Evolutionary conservation across 2,113 vertebrate genomes (phyloP), one percentile per base, ranked within the genome.

Genomic region (Pseudopodoces humilis): DNA sequence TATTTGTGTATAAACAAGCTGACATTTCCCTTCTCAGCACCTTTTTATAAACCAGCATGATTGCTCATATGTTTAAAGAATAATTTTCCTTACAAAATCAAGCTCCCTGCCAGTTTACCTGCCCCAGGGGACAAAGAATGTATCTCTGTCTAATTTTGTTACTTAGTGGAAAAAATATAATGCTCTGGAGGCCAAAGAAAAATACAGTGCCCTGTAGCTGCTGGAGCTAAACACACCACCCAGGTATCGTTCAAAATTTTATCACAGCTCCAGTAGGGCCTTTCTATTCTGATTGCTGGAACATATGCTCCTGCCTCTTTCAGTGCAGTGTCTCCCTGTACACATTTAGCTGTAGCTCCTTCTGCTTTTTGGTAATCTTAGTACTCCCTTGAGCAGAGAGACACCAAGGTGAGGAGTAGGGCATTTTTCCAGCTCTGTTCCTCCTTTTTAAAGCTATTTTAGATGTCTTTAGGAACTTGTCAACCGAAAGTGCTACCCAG

Each of bases 291-390:
- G 82, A 69, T 81, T 87, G 86, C 49, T 91, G 84, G 70, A 94
- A 81, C 89, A 92, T 80, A 88, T 77, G 90, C 71, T 95, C 27
- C 90, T 92, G 67, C 78, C 44, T 93, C 59, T 77, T 79, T 77
- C 39, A 27, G 30, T 67, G 72, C 82, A 44, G 63, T 94, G 90
- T 95, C 90, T 91, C 93, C 91, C 84, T 92, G 70, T 49, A 85
- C 89, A 39, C 82, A 88, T 95, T 94, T 88, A 93, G 75, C 90
- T 93, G 27, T 23, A 90, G 64, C 92, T 95, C 82, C 85, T 94
- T 83, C 82, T 96, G 85, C 85, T 92, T 83, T 86, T 88, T 55
- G 65, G 47, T 72, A 80, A 59, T 90, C 92, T 90, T 86, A 79
- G 71, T 80, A 46, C 43, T 85, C 65, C 82, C 75, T 79, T 76